Evolutionary conservation across 2,113 vertebrate species (phyloP), one percentile per base, ranked within the genome.

Genomic region (Clarias macrocephalus): DNA sequence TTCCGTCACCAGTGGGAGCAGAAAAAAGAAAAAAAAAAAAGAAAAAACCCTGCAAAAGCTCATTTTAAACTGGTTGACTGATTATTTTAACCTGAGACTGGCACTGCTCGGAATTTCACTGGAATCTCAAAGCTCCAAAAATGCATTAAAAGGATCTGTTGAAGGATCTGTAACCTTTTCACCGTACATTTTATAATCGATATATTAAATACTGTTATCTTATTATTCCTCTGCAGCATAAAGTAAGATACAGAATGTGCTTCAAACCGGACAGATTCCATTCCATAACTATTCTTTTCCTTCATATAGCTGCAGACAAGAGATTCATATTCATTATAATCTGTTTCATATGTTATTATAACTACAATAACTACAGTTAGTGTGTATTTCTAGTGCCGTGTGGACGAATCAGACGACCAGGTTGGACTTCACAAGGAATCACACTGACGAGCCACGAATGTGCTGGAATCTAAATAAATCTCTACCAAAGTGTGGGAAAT

Each of bases 51-150:
- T 80, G 79, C 28, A 59, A 5, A 60, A 60, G 30, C 79, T 37
- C 56, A 80, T 60, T 60, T n/a, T 60, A 25, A 81, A 81, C 19
- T 33, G 77, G 8, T 59, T 80, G 77, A 80, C 16, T 81, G 30
- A 81, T 81, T 37, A 62, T 60, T 25, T 30, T 42, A 3, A 10
- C 23, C 10, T 80, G 56, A 80, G 18, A 80, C 56, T 23, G 28
- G 56, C 77, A 33, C 56, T 59, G 28, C n/a, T 21, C 9, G 18
- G 30, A 62, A 42, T 81, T 80, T 37, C 56, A 60, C 18, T 57
- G 1, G 3, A 1, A 23, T 60, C 79, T 59, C 54, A 57, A 80
- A 79, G 13, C 52, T 28, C 5, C 6, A 16, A n/a, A 30, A 5
- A 76, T 57, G 9, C 12, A 19, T 59, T 80, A 28, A 30, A 57